Base-by-base conservation (phyloP, 37 sponge, comb jelly and placozoan species). In the Agelas oroides region DNA sequence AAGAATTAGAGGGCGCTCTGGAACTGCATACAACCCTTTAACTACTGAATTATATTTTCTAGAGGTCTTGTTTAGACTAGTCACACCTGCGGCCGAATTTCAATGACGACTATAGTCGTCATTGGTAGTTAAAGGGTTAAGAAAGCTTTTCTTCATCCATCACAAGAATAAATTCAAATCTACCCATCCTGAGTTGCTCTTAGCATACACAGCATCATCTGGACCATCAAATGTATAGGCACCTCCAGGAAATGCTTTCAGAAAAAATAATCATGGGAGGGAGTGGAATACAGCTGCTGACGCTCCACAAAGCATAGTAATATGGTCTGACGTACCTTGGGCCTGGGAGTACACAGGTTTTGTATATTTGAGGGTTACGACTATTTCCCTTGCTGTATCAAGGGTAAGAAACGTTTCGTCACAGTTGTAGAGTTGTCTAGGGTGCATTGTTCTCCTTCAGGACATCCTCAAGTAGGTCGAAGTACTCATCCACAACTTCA, bases 191-290 rank as follows among this genome's bases (percentile, higher is more conserved):
- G 34, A 46, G 3, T 46, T 8, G 8, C 46, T 46, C 46, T 46
- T 46, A 46, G 46, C 46, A 8, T 46, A 46, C 36, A 76, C 73
- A 59, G 21, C 33, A 59, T 76, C 59, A 76, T 76, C 76, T 21
- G 58, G 76, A 27, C 76, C 76, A 25, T 13, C 76, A 57, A 76
- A 6, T 33, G 59, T 76, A 60, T 76, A 57, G 23, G 24, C 35
- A 17, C 76, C 76, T 33, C 76, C 76, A 30, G 59, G 76, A 57
- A 59, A 76, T 18, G 60, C 1, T 21, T 57, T 56, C 27, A 33
- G 60, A 31, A 30, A 76, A n/a, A 15, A 76, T 58, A 28, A 57
- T 76, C 76, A 76, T 57, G 16, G 76, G 76, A 8, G 76, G 76
- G 2, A 76, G 36, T 27, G 59, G 59, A 32, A n/a, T 20, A 27